These are phyloP conservation scores for Clusia tigrina DNA, from an alignment of 2,888 invertebrate species.

Conservation along the genomic window DNA sequence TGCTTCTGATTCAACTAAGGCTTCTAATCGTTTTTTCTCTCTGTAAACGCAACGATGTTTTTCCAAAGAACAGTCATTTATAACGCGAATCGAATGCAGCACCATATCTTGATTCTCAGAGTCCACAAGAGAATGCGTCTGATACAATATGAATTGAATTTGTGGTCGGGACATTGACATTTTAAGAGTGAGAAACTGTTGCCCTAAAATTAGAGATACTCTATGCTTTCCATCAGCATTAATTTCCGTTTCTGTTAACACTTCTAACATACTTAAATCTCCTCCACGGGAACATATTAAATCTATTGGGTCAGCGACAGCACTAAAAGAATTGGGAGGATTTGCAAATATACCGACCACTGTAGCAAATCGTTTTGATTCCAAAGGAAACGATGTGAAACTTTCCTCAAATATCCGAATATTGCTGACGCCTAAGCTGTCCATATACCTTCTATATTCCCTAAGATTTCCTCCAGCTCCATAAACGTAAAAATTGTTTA, in stretches of 20 bases:
- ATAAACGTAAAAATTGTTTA: slow-evolving; percentile 70
- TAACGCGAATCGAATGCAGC: slow-evolving; percentile 71
- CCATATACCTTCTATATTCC: slow-evolving; percentile 76
- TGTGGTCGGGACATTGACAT: slow-evolving; percentile 82
- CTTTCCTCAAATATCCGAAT: slow-evolving; percentile 66
- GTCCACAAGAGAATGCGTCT: slow-evolving; percentile 80
- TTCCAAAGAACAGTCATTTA: slow-evolving; percentile 75
- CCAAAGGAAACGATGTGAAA: slow-evolving; percentile 66
- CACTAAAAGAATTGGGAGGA: slow-evolving; percentile 83
- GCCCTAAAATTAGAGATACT: slow-evolving; percentile 74
- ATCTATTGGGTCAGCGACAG: slow-evolving; percentile 81
- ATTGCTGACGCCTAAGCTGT: slow-evolving; percentile 73
- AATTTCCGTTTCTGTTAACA: slow-evolving; percentile 74
- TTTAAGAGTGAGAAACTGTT: slow-evolving; percentile 77
- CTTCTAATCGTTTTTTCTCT: slow-evolving; percentile 57
- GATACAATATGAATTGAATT: slow-evolving; percentile 82
- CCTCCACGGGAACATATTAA: slow-evolving; percentile 82
- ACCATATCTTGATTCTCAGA: slow-evolving; percentile 81
- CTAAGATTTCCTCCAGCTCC: slow-evolving; percentile 67
- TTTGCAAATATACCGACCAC: slow-evolving; percentile 76
- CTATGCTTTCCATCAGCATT: slow-evolving; percentile 70
- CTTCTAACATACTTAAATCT: slow-evolving; percentile 78
- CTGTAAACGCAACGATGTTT: slow-evolving; percentile 68
- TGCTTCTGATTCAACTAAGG: slow-evolving; percentile 56
- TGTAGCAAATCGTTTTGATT: slow-evolving; percentile 68